These are phyloP conservation scores for Pachydiplax longipennis DNA, from an alignment of 2,888 invertebrate genomes.

Conservation along the genomic window DNA sequence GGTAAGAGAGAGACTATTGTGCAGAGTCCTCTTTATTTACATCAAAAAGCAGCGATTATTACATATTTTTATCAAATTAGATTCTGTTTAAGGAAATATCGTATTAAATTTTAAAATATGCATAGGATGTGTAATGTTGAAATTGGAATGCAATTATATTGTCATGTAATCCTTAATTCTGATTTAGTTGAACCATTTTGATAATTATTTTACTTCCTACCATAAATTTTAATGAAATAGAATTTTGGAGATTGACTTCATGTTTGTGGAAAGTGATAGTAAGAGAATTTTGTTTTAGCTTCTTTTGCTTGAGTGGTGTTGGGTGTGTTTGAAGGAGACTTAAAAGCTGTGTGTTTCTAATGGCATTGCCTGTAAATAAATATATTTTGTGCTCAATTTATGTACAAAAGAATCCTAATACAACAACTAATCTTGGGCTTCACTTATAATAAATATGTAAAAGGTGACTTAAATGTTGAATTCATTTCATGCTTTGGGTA, in stretches of 20 bases:
- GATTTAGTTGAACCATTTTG: neutral
- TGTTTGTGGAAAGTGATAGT: neutral
- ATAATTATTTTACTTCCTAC: too few relatives aligned
- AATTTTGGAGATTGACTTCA: neutral
- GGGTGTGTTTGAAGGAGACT: neutral
- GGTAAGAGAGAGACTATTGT: neutral
- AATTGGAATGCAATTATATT: neutral
- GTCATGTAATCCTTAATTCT: neutral
- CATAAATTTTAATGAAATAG: too few relatives aligned
- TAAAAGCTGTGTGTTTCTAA: neutral
- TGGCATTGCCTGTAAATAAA: neutral
- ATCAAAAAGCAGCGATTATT: neutral
- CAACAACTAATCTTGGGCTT: neutral
- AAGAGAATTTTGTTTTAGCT: neutral
- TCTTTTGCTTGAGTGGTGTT: neutral
- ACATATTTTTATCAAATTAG: neutral
- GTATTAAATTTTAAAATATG: too few relatives aligned
- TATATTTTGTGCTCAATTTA: conserved; percentile 44
- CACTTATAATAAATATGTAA: neutral
- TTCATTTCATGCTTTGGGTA: neutral
- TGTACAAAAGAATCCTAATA: conserved; percentile 5
- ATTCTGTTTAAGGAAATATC: neutral
- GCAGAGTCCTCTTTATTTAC: neutral
- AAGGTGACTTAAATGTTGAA: neutral
- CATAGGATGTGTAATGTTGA: too few relatives aligned